These are phyloP conservation scores for Drosophila mayri DNA, from an alignment of 1,140 invertebrate species.

Conservation along the genomic window DNA sequence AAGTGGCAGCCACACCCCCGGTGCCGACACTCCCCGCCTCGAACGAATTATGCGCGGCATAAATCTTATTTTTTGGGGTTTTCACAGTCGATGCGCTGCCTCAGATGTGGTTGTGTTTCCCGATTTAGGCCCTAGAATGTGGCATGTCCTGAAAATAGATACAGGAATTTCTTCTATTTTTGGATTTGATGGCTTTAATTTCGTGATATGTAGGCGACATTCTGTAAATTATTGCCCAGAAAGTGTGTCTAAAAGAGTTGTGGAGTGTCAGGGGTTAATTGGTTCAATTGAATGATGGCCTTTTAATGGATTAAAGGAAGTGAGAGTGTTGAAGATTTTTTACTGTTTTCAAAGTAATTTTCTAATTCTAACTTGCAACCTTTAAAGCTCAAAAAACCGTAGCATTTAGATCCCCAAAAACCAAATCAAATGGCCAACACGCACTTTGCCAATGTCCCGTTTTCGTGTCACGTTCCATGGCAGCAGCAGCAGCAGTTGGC, in stretches of 20 bases:
- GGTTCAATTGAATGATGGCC: not conserved
- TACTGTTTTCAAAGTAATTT: not conserved
- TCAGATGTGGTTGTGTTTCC: conserved; percentile 37
- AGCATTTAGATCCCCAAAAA: conserved; percentile 4
- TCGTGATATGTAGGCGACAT: conserved; percentile 11
- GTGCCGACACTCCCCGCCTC: conserved; percentile 17
- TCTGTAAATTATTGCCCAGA: conserved; percentile 19
- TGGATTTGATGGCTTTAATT: conserved; percentile 10
- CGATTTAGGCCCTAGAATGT: conserved; percentile 25
- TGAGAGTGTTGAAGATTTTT: not conserved
- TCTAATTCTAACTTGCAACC: too few species aligned
- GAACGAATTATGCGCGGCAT: conserved; percentile 63
- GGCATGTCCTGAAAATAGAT: conserved; percentile 31
- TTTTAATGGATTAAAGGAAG: not conserved
- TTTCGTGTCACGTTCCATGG: conserved; percentile 53
- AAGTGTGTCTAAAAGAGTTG: conserved; percentile 6
- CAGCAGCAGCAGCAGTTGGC: conserved; percentile 31
- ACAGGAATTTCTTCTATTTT: conserved; percentile 12
- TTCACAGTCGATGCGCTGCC: conserved; percentile 42
- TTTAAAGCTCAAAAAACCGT: conserved; percentile 10
- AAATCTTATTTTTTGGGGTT: conserved; percentile 63
- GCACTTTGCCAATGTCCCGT: conserved; percentile 48
- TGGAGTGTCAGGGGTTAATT: conserved; percentile 1
- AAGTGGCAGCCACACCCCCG: conserved; percentile 60
- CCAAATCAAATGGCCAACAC: conserved; percentile 37